Conservation (phyloP, 2,113 vertebrate genomes). For the Leucoraja erinaceus region DNA sequence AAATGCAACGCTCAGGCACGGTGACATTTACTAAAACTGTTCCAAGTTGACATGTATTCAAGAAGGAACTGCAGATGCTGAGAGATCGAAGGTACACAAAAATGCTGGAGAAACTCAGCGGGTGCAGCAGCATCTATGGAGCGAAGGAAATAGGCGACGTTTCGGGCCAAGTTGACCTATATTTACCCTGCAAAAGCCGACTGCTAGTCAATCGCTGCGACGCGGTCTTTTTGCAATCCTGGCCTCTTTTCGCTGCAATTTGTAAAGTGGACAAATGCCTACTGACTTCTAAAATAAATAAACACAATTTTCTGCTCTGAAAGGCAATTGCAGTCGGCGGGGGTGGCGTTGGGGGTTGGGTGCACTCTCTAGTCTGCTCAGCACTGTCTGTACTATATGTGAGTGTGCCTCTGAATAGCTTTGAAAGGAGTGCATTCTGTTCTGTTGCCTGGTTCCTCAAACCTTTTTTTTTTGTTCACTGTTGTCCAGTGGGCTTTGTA, state of each 20-base stretch:
- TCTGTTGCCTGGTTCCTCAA: neutral
- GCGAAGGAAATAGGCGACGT: too few relatives aligned
- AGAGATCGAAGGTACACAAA: too few relatives aligned
- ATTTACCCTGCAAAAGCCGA: neutral
- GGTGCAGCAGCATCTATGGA: too few relatives aligned
- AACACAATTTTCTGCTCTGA: neutral
- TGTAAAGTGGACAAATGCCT: neutral
- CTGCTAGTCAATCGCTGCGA: neutral
- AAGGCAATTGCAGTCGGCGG: neutral
- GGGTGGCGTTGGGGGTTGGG: too few relatives aligned
- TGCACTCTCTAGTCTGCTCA: neutral
- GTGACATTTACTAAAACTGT: constrained; percentile 12
- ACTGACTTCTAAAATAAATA: neutral
- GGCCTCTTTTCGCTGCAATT: neutral
- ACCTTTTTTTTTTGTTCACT: neutral
- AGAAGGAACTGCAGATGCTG: too few relatives aligned
- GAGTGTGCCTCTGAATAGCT: neutral
- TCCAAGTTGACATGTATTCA: constrained; percentile 4
- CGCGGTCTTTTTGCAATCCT: neutral
- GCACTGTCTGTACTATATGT: neutral
- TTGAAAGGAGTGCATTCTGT: neutral
- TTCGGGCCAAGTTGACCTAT: constrained; percentile 6
- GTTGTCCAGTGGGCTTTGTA: neutral
- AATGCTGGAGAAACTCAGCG: too few relatives aligned
- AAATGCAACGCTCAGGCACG: neutral